phyloP scores from a whole-genome alignment of 2,797 vertebrate genomes.

The Tenualosa ilisha region DNA sequence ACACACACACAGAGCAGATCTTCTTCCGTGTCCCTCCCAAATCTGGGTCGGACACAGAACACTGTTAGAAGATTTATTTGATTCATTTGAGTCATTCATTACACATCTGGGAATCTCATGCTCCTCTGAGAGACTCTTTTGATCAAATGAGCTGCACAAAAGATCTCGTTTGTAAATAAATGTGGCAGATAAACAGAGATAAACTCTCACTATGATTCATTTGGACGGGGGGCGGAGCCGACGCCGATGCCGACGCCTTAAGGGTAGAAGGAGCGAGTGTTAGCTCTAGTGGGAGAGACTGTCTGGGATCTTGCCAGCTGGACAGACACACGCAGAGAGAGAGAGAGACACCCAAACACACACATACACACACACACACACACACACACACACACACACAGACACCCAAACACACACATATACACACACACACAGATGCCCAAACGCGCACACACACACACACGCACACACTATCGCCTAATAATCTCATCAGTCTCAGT shows the following conservation, averaged over 20 bases:
- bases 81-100: slow-evolving; percentile 35
- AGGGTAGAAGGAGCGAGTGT: no score
- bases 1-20: background rate
- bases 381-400: background rate
- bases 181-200: no score
- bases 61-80: background rate
- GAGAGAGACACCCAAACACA: background rate
- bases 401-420: background rate
- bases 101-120: slow-evolving; percentile 38
- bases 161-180: slow-evolving; percentile 38
- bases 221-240: no score
- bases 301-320: no score
- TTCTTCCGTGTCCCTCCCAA: background rate
- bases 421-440: background rate
- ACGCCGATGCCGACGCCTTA: no score
- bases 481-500: no score
- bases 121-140: no score
- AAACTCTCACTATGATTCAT: no score
- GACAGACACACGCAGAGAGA: background rate
- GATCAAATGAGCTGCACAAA: no score
- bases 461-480: no score
- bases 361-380: slow-evolving; percentile 9
- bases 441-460: no score
- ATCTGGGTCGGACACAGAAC: background rate
- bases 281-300: no score